Evolutionary conservation across 2,113 vertebrate species (phyloP).

Genomic region (Suricata suricatta): DNA sequence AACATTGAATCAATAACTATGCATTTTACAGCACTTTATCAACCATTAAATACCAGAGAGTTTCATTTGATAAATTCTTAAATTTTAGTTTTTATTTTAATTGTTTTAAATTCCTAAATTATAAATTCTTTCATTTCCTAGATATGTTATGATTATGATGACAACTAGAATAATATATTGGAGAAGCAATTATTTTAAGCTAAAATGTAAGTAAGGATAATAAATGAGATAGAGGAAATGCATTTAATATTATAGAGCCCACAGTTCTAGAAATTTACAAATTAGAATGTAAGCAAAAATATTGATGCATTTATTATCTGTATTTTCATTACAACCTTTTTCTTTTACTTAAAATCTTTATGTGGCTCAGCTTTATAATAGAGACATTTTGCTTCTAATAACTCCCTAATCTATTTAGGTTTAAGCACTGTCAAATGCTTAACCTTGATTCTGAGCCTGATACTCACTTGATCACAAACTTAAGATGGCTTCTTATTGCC

Average conservation of each 20-base stretch:
- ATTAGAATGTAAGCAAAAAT: neutral
- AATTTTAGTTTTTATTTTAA: neutral
- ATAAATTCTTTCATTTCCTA: neutral
- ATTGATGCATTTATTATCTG: neutral
- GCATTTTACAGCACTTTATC: neutral
- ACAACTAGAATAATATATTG: neutral
- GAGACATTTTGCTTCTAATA: neutral
- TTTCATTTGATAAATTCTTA: neutral
- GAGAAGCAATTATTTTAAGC: neutral
- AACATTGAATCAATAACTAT: neutral
- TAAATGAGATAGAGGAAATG: neutral
- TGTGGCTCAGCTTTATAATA: neutral
- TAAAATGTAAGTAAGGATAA: neutral
- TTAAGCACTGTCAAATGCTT: neutral
- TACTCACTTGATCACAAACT: neutral
- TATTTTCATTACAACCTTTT: neutral
- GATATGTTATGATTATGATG: neutral
- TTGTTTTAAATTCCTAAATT: neutral
- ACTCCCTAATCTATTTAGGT: neutral
- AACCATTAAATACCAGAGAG: neutral
- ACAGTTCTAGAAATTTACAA: neutral
- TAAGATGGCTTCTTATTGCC: neutral
- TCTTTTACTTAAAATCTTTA: neutral
- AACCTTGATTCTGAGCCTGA: neutral
- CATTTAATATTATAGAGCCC: neutral